Evolutionary conservation across 2,113 vertebrate species (phyloP).

Genomic region (Pituophis catenifer): DNA sequence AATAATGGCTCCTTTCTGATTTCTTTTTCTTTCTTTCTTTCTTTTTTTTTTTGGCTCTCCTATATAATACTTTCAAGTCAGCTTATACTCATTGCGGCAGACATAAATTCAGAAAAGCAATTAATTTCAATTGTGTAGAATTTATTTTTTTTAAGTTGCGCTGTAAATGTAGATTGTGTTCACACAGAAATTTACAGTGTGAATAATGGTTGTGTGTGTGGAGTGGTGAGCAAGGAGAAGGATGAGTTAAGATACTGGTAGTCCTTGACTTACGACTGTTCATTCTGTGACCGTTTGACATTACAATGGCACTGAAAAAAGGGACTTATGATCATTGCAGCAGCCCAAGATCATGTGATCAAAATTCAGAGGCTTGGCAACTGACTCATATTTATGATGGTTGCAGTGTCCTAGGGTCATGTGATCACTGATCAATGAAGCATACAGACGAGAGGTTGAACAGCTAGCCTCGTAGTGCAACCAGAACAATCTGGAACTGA

Average conservation of each 20-base stretch:
- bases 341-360: not conserved
- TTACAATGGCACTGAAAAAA: not conserved
- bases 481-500: too few relatives aligned
- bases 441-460: too few relatives aligned
- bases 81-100: not conserved
- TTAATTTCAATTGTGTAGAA: not conserved
- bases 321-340: not conserved
- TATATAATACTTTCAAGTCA: not conserved
- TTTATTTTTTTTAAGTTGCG: not conserved
- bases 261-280: not conserved
- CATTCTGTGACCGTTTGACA: not conserved
- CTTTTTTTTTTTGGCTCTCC: not conserved
- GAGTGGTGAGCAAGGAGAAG: not conserved
- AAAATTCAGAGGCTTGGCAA: not conserved
- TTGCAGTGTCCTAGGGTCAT: not conserved
- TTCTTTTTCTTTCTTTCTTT: not conserved
- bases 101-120: not conserved
- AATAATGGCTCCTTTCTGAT: not conserved
- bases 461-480: too few relatives aligned
- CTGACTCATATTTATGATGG: not conserved
- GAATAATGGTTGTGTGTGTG: not conserved
- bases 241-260: not conserved
- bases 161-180: too few relatives aligned
- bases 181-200: not conserved
- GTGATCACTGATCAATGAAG: not conserved